Percentiles rank a stretch among this genome's conserved stretches.
Evolutionary conservation across 2,888 invertebrate genomes (phyloP).

Genomic region (Monoplex corrugatus): DNA sequence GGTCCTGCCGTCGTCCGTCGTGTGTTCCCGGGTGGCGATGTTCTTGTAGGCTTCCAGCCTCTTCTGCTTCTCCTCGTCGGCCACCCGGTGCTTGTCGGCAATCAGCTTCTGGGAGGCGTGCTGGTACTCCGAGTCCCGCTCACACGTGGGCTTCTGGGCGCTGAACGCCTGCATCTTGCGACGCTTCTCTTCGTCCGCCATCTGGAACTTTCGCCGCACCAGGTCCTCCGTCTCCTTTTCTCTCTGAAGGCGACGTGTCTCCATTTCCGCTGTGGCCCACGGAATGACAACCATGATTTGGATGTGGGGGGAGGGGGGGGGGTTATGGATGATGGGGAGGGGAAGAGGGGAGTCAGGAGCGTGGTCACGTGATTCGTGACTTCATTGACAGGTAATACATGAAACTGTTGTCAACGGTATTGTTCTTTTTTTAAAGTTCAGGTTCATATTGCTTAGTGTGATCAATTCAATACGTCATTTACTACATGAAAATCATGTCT

Average conservation of each 20-base stretch:
- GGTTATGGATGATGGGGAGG: not conserved
- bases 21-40: slow-evolving; percentile 49
- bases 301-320: not conserved
- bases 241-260: slow-evolving; percentile 64
- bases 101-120: slow-evolving; percentile 49
- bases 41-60: slow-evolving; percentile 69
- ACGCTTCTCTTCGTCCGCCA: slow-evolving; percentile 74
- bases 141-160: slow-evolving; percentile 55
- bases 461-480: no score
- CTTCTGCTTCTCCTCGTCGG: slow-evolving; percentile 78
- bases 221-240: slow-evolving; percentile 78
- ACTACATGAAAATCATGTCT: no score
- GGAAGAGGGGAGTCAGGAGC: not conserved
- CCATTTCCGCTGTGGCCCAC: slow-evolving; percentile 67
- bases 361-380: not conserved
- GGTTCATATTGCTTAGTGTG: no score
- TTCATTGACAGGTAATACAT: no score
- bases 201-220: slow-evolving; percentile 79
- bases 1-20: slow-evolving; percentile 51
- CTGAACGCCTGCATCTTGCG: slow-evolving; percentile 60
- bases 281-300: no score
- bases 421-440: no score
- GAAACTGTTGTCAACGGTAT: no score
- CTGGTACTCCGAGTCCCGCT: slow-evolving; percentile 57
- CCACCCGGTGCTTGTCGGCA: slow-evolving; percentile 59